phyloP scores from a whole-genome alignment of 2,888 invertebrate species.

The Mongoloraphidia duomilia region DNA sequence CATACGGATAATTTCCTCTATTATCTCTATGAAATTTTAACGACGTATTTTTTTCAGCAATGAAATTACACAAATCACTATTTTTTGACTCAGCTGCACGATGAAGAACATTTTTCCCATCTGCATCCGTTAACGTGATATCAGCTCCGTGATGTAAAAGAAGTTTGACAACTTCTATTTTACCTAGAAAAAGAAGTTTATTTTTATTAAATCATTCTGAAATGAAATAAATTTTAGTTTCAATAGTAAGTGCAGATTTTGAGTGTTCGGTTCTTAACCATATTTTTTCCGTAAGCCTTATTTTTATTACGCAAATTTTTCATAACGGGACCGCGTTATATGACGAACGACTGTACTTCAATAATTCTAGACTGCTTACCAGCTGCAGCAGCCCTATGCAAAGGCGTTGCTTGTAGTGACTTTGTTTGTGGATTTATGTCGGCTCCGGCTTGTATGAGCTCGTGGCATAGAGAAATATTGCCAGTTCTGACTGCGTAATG shows the following conservation, averaged over 20 bases:
- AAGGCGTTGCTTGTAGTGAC: slow-evolving; percentile 61
- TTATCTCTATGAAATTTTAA: slow-evolving; percentile 20
- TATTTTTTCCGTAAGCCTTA: too few relatives aligned
- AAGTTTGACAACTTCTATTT: slow-evolving; percentile 47
- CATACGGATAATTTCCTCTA: slow-evolving; percentile 7
- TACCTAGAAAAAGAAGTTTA: slow-evolving; percentile 34
- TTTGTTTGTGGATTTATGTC: slow-evolving; percentile 58
- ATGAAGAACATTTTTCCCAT: slow-evolving; percentile 70
- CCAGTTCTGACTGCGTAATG: slow-evolving; percentile 83
- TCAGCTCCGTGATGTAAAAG: slow-evolving; percentile 50
- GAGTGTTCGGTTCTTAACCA: too few relatives aligned
- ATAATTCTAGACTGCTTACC: slow-evolving; percentile 29
- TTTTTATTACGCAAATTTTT: too few relatives aligned
- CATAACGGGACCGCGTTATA: too few relatives aligned
- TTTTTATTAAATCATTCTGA: too few relatives aligned
- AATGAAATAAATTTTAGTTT: too few relatives aligned
- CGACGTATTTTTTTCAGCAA: slow-evolving; percentile 29
- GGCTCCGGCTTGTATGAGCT: slow-evolving; percentile 55
- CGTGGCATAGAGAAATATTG: slow-evolving; percentile 49
- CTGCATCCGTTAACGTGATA: slow-evolving; percentile 49
- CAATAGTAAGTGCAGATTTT: too few relatives aligned
- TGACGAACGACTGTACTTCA: too few relatives aligned
- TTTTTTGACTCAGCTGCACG: slow-evolving; percentile 49
- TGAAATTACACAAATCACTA: slow-evolving; percentile 28
- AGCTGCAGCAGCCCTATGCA: slow-evolving; percentile 69